Conservation (phyloP, 2,888 invertebrate species). For the Nomada ruficornis region DNA sequence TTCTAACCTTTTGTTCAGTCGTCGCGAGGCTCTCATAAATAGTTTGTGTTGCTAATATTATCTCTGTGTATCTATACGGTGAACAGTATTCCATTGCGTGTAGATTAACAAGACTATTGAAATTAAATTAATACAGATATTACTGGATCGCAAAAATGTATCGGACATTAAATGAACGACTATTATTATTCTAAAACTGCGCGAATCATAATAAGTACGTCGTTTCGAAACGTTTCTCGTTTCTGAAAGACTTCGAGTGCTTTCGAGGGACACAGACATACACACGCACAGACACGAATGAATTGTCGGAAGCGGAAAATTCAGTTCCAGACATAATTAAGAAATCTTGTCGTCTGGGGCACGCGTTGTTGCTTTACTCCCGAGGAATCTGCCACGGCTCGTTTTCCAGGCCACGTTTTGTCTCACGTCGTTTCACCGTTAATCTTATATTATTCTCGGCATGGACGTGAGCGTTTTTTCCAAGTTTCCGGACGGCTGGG, state of each 20-base stretch:
- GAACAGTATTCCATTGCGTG: too few relatives aligned
- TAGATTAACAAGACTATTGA: too few relatives aligned
- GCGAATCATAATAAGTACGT: neutral
- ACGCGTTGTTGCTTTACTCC: slow-evolving; percentile 41
- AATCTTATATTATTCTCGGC: slow-evolving; percentile 49
- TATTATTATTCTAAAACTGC: neutral
- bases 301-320: slow-evolving; percentile 17
- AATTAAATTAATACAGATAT: too few relatives aligned
- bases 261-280: neutral
- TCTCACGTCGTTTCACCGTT: slow-evolving; percentile 47
- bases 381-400: slow-evolving; percentile 44
- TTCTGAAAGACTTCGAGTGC: neutral
- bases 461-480: slow-evolving; percentile 16
- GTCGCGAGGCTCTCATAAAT: neutral
- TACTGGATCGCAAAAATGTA: too few relatives aligned
- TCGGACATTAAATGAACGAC: too few relatives aligned
- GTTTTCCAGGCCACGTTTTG: slow-evolving; percentile 52
- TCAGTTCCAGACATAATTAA: slow-evolving; percentile 47
- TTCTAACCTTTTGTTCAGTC: neutral
- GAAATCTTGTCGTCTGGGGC: slow-evolving; percentile 46
- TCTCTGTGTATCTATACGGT: too few relatives aligned
- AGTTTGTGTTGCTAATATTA: too few relatives aligned
- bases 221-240: neutral
- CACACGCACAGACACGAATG: neutral
- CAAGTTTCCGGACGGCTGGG: neutral